Conservation (phyloP, 2,113 vertebrate genomes). For the Tupaia chinensis region DNA sequence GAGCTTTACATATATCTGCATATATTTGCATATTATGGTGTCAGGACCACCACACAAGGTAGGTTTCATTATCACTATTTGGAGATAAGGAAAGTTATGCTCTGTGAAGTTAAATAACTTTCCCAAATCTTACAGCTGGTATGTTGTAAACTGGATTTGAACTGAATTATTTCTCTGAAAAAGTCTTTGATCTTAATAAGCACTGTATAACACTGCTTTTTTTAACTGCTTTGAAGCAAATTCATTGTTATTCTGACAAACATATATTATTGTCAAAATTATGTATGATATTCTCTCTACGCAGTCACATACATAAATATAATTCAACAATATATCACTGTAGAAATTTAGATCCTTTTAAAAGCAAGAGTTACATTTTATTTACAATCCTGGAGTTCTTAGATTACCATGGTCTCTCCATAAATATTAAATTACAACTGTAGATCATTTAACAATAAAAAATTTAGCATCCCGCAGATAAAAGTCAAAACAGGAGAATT, state of each 20-base stretch:
- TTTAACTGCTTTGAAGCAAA: background rate
- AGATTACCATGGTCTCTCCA: background rate
- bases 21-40: constrained; percentile 13
- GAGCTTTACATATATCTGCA: constrained; percentile 19
- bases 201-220: background rate
- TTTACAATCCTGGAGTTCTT: background rate
- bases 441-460: constrained; percentile 50
- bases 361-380: background rate
- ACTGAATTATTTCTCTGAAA: background rate
- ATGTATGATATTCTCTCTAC: background rate
- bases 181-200: constrained; percentile 53
- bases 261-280: constrained; percentile 23
- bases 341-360: constrained; percentile 24
- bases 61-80: background rate
- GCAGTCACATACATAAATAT: background rate
- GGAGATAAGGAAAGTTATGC: background rate
- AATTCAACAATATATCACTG: background rate
- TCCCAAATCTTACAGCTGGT: constrained; percentile 11
- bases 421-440: constrained; percentile 44
- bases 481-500: constrained; percentile 38
- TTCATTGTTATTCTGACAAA: constrained; percentile 29
- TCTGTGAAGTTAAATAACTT: constrained; percentile 38
- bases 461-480: background rate
- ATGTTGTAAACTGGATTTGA: background rate
- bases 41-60: background rate